phyloP scores from a whole-genome alignment of 37 sponge, comb jelly and placozoan genomes.

The Halichondria panicea region DNA sequence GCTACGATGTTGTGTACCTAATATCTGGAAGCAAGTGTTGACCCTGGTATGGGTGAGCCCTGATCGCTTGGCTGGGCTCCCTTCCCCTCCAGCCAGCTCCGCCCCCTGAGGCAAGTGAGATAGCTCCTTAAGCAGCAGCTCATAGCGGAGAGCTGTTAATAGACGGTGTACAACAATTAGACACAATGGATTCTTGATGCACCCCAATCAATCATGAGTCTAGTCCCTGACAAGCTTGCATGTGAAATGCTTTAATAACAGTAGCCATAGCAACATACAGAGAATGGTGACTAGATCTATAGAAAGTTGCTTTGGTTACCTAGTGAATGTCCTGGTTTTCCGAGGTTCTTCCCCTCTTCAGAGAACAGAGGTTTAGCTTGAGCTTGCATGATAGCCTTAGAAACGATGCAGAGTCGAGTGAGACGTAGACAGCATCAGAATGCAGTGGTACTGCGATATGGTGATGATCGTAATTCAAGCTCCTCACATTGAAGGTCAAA shows the following conservation, averaged over 20 bases:
- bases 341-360: constrained; percentile 27
- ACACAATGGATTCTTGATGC: no score
- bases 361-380: no score
- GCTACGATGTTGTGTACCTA: constrained; percentile 23
- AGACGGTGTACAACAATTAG: neutral
- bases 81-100: neutral
- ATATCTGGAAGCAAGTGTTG: constrained; percentile 51
- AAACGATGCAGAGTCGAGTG: no score
- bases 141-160: constrained; percentile 63
- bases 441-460: no score
- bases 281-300: neutral
- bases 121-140: constrained; percentile 50
- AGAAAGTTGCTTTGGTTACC: constrained; percentile 12
- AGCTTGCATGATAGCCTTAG: no score
- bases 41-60: constrained; percentile 20
- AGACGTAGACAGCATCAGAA: no score
- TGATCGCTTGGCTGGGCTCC: neutral
- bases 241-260: neutral
- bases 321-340: constrained; percentile 66
- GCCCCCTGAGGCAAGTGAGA: no score
- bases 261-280: neutral
- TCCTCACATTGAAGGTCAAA: no score
- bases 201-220: no score
- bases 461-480: no score
- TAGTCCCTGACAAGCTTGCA: no score